These are phyloP conservation scores for Drymodes brunneopygia DNA, from an alignment of 2,113 vertebrate genomes.

Conservation along the genomic window DNA sequence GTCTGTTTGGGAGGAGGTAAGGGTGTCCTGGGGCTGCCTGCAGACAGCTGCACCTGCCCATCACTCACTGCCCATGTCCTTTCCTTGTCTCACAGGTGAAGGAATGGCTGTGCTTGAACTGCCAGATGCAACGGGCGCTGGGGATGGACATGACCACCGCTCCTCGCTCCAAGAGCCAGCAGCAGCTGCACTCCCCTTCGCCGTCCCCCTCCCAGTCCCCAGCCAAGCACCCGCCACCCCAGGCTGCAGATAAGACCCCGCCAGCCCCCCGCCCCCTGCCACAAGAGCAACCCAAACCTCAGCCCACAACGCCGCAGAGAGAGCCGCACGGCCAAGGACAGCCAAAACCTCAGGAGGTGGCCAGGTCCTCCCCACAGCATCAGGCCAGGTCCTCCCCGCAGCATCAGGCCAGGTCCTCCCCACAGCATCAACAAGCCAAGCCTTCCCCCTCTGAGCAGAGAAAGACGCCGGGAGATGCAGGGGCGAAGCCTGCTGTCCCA, in stretches of 20 bases:
- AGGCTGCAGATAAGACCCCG: neutral
- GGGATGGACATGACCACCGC: conserved; percentile 99
- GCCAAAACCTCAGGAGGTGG: conserved; percentile 82
- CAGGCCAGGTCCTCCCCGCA: conserved; percentile 70
- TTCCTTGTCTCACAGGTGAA: conserved; percentile 81
- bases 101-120: conserved; percentile 98
- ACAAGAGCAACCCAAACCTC: conserved; percentile 64
- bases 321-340: conserved; percentile 59
- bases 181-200: conserved; percentile 89
- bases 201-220: conserved; percentile 78
- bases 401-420: conserved; percentile 47
- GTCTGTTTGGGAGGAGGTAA: neutral
- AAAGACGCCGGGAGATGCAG: conserved; percentile 78
- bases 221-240: conserved; percentile 63
- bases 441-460: conserved; percentile 81
- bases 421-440: conserved; percentile 54
- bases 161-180: conserved; percentile 96
- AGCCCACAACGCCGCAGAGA: conserved; percentile 63
- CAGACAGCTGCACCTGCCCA: fast-evolving
- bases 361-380: conserved; percentile 76
- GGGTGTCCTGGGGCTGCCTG: neutral
- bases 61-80: neutral
- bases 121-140: conserved; percentile 98
- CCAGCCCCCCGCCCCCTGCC: neutral
- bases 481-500: conserved; percentile 73